These are phyloP conservation scores for Oriolus oriolus DNA, from an alignment of 2,113 vertebrate genomes.

Conservation along the genomic window DNA sequence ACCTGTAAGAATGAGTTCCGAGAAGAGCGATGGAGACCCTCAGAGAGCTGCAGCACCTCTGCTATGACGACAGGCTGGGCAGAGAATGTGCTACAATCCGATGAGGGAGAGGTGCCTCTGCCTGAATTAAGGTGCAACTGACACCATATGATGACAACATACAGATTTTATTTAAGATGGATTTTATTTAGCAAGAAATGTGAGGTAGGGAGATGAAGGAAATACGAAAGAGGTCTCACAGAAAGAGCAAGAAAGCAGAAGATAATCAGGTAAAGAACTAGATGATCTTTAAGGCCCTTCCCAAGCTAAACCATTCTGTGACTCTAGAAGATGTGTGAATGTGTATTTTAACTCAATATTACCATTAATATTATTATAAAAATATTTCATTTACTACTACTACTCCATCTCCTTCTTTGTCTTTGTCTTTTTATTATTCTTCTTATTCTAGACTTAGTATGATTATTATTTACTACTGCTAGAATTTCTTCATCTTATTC, in stretches of 20 bases:
- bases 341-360: background rate
- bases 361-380: too few species aligned
- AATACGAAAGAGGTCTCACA: background rate
- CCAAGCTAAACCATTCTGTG: background rate
- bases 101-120: too few species aligned
- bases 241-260: background rate
- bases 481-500: background rate
- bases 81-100: background rate
- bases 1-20: background rate
- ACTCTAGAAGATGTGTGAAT: too few species aligned
- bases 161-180: background rate
- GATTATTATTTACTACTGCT: background rate
- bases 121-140: background rate
- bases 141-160: background rate
- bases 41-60: background rate
- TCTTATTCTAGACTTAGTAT: background rate
- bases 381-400: background rate
- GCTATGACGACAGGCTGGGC: too few species aligned
- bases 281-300: too few species aligned
- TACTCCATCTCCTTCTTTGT: background rate
- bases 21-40: background rate
- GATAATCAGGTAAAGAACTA: background rate
- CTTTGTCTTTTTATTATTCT: background rate
- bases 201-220: background rate
- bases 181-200: background rate